Percentiles rank a stretch among this genome's conserved stretches.
Evolutionary conservation across 2,113 vertebrate genomes (phyloP).

Genomic region (Pitta sordida): DNA sequence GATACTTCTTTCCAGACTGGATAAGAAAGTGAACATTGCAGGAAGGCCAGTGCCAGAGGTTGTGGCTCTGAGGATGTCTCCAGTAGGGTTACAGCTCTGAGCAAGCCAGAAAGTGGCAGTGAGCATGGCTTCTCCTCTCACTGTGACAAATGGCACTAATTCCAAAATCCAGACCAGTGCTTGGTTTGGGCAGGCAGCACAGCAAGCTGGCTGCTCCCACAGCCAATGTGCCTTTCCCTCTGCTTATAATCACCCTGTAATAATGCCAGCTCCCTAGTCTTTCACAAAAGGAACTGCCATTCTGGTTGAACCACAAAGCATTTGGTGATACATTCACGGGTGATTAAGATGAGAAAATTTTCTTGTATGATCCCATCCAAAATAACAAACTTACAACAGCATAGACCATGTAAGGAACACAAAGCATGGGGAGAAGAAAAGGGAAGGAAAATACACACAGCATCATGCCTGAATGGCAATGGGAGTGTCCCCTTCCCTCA

Average conservation of each 20-base stretch:
- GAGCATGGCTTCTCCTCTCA: neutral
- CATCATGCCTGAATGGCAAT: neutral
- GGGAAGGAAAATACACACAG: neutral
- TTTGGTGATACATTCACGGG: neutral
- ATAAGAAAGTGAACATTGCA: neutral
- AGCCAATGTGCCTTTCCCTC: neutral
- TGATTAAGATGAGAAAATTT: neutral
- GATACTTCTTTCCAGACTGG: neutral
- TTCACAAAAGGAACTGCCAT: neutral
- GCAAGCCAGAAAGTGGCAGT: neutral
- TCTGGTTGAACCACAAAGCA: neutral
- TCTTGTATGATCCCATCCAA: neutral
- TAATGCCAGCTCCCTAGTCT: neutral
- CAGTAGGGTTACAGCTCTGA: neutral
- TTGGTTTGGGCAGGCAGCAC: neutral
- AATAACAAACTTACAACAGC: neutral
- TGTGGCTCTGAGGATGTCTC: neutral
- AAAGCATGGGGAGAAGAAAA: neutral
- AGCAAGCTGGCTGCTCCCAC: neutral
- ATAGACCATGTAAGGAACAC: neutral
- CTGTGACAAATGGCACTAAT: neutral
- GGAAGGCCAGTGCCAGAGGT: neutral
- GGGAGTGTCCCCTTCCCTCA: rapidly evolving
- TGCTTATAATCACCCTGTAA: neutral
- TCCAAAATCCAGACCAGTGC: neutral